Percentiles rank a stretch among this genome's conserved stretches.
Conservation (phyloP, 2,113 vertebrate species). For the Anolis carolinensis region DNA sequence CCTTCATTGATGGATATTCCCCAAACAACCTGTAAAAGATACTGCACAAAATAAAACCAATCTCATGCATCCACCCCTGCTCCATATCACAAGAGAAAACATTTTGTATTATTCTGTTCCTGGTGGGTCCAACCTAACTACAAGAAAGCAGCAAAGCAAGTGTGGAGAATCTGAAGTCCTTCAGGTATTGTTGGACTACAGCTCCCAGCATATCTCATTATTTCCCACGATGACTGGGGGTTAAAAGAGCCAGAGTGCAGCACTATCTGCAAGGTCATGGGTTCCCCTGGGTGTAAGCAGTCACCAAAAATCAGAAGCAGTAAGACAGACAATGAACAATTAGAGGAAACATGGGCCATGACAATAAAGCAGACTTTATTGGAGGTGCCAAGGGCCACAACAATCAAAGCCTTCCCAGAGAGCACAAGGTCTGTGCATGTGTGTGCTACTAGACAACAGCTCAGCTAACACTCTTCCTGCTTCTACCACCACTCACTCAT, state of each 20-base stretch:
- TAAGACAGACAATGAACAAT: background rate
- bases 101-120: background rate
- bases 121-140: background rate
- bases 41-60: background rate
- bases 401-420: constrained; percentile 56
- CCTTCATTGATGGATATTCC: background rate
- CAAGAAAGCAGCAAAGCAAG: background rate
- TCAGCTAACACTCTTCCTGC: constrained; percentile 52
- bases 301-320: background rate
- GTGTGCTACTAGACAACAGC: constrained; percentile 74
- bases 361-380: constrained; percentile 63
- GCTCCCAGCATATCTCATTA: background rate
- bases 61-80: background rate
- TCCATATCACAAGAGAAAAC: background rate
- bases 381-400: constrained; percentile 71
- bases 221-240: background rate
- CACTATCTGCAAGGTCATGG: background rate
- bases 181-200: background rate
- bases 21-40: background rate
- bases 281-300: background rate
- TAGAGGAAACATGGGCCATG: background rate
- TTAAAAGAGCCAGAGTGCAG: background rate
- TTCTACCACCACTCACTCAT: constrained; percentile 39
- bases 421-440: constrained; percentile 52
- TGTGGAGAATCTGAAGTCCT: background rate